Base-by-base conservation (phyloP, 2,888 invertebrate genomes). In the Halocaridina rubra region DNA sequence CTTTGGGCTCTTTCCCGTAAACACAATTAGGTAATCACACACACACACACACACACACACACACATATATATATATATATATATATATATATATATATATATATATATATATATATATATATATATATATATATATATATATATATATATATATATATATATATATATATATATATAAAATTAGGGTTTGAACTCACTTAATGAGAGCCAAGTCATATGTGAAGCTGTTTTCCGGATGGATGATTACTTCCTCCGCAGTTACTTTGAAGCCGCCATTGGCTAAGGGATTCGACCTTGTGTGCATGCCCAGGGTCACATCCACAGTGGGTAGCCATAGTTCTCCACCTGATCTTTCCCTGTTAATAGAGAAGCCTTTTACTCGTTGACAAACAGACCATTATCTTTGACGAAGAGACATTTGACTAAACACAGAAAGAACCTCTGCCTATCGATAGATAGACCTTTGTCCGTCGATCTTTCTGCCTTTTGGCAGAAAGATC, bases 141-240 rank as follows among this genome's bases (percentile, higher is more conserved):
- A 67, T 67, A 67, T 67, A 67, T 24, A 67, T 67, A 67, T 67
- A 67, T 67, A 67, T 67, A 24, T 27, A 67, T 30, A 67, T 27
- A 67, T 27, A 67, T 27, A 27, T 27, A 67, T 16, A 67, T 67
- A 27, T 24, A 22, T 67, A 29, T 67, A 67, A 2, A n/a, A 53
- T 10, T n/a, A 10, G 53, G 16, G 2, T 53, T 2, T 1, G 19
- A 53, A 78, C 78, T 16, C 8, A 78, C 78, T 78, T 78, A 39
- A 78, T 78, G 16, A 78, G 78, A 22, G 78, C 78, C 10, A 78
- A 22, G n/a, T 78, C 78, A 16, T 78, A 24, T 22, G 33, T 16
- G 4, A 78, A 78, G 16, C 24, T 78, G 33, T 78, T 30, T 10
- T 59, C 22, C 10, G 78, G 78, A 13, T 78, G 24, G 30, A 78